phyloP scores from a whole-genome alignment of 2,888 invertebrate species.

The Phortica okadai region DNA sequence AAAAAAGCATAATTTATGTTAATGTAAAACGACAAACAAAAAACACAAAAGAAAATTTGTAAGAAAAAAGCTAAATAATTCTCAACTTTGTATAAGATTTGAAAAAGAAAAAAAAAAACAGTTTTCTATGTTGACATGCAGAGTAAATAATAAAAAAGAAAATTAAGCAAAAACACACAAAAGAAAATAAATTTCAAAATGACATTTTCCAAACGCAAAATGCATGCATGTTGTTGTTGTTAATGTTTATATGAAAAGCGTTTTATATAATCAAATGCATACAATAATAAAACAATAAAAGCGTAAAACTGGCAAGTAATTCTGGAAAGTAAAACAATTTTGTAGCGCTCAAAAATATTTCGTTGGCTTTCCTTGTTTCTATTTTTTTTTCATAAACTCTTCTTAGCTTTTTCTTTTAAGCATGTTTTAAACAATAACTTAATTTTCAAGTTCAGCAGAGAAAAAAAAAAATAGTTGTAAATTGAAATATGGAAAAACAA shows the following conservation, averaged over 20 bases:
- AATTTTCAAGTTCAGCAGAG: no score
- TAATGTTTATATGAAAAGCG: slow-evolving; percentile 46
- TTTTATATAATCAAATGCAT: slow-evolving; percentile 24
- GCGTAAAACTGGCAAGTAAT: slow-evolving; percentile 5
- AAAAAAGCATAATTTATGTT: slow-evolving; percentile 38
- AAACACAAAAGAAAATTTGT: slow-evolving; percentile 40
- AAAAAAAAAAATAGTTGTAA: no score
- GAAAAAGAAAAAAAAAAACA: slow-evolving; percentile 38
- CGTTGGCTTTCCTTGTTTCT: no score
- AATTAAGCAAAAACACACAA: slow-evolving; percentile 55
- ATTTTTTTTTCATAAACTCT: no score
- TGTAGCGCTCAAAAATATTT: background rate
- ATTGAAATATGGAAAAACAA: no score
- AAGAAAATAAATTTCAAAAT: slow-evolving; percentile 56
- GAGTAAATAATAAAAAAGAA: slow-evolving; percentile 32
- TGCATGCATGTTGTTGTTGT: slow-evolving; percentile 52
- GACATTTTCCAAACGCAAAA: slow-evolving; percentile 37
- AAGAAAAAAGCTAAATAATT: slow-evolving; percentile 53
- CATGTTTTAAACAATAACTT: no score
- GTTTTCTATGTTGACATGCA: background rate
- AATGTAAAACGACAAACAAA: slow-evolving; percentile 38
- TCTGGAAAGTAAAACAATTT: slow-evolving; percentile 31
- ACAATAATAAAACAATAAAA: background rate
- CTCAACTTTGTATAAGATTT: slow-evolving; percentile 42
- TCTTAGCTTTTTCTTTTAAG: no score